Evolutionary conservation across 2,888 invertebrate genomes (phyloP).

Genomic region (Stenolophus ochropezus): DNA sequence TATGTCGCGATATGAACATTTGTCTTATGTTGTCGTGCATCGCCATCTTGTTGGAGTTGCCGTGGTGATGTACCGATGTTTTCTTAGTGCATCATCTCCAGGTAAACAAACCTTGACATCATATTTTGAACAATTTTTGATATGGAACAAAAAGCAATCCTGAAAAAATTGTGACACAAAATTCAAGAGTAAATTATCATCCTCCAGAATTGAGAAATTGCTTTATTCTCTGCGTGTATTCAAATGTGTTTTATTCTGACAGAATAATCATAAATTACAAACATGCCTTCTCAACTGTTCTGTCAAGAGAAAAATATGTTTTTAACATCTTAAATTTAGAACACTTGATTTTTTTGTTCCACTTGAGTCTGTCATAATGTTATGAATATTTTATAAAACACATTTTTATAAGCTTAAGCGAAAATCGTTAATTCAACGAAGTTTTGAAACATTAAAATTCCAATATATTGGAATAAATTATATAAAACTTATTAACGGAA

Average conservation of each 20-base stretch:
- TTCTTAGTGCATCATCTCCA: constrained; percentile 22
- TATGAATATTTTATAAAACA: too few relatives aligned
- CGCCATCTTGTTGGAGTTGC: constrained; percentile 24
- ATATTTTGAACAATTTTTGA: background rate
- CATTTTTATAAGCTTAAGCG: too few relatives aligned
- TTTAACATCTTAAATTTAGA: background rate
- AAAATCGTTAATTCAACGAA: too few relatives aligned
- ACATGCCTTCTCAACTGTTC: background rate
- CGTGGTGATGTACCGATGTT: constrained; percentile 9
- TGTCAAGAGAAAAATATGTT: background rate
- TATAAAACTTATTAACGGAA: too few relatives aligned
- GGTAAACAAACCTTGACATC: constrained; percentile 35
- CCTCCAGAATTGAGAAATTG: background rate
- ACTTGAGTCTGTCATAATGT: too few relatives aligned
- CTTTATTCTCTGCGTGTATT: background rate
- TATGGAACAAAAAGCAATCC: background rate
- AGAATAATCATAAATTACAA: background rate
- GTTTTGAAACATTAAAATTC: too few relatives aligned
- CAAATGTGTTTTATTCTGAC: background rate
- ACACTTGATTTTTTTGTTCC: background rate
- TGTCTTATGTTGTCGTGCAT: constrained; percentile 7
- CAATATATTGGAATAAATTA: too few relatives aligned
- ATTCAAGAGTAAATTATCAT: background rate
- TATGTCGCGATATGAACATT: constrained; percentile 11
- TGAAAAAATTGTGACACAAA: constrained; percentile 1